Percentiles rank a stretch among this genome's conserved stretches.
Evolutionary conservation across 1,140 invertebrate species (phyloP).

Genomic region (Venustaconcha ellipsiformis): DNA sequence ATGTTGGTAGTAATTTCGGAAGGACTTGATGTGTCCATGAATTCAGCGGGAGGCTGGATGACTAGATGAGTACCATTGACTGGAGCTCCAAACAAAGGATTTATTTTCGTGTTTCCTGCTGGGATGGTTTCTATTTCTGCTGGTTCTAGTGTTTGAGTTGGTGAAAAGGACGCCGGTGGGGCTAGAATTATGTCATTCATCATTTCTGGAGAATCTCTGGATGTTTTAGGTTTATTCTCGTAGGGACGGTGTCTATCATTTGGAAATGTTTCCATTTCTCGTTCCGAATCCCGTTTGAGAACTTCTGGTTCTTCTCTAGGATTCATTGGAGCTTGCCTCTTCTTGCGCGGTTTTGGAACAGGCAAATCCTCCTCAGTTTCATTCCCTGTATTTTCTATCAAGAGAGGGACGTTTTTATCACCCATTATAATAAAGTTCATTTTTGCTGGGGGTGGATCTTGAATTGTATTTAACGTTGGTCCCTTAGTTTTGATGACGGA

Average conservation of each 20-base stretch:
- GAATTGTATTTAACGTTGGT: background rate
- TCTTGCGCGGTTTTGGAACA: constrained; percentile 15
- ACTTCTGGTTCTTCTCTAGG: background rate
- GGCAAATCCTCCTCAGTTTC: background rate
- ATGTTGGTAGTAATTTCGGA: background rate
- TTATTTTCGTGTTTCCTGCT: too few species aligned
- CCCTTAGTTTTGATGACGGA: background rate
- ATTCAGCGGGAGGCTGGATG: background rate
- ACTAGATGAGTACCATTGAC: background rate
- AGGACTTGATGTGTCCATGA: background rate
- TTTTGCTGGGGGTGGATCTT: background rate
- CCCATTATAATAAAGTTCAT: constrained; percentile 11
- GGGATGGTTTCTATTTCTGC: constrained; percentile 1
- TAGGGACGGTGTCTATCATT: constrained; percentile 15
- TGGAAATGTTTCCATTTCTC: constrained; percentile 1
- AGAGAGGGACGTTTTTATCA: constrained; percentile 26
- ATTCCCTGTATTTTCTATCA: constrained; percentile 4
- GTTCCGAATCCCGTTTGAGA: background rate
- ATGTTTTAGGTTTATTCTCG: constrained; percentile 17
- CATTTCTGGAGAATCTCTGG: constrained; percentile 11
- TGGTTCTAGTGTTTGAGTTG: constrained; percentile 3
- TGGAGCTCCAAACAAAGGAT: too few species aligned
- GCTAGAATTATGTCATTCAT: constrained; percentile 23
- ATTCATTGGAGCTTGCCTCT: constrained; percentile 11
- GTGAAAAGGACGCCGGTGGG: constrained; percentile 15